Evolutionary conservation across 2,888 invertebrate species (phyloP), one percentile per base, ranked within the genome.

Genomic region (Alviniconcha strummeri): DNA sequence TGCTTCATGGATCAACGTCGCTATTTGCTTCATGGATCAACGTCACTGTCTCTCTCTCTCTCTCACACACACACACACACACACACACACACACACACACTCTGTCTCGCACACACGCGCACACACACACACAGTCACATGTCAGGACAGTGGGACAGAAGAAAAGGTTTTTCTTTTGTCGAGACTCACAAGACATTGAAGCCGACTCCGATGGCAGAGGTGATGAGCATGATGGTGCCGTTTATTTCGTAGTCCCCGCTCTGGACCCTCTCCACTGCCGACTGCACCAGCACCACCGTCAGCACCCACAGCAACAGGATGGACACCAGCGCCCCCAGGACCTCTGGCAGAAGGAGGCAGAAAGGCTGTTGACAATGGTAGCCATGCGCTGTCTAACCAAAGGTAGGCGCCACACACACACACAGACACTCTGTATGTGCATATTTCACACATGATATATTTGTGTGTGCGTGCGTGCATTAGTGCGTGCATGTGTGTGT

Each of bases 251-350:
- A 99, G 88, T 97, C 95, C 88, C 96, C 95, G 89, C 95, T 95
- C 80, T 98, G 96, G 86, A 99, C 96, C 80, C 99, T 95, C 92
- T 97, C 95, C 19, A 98, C 95, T 0, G 99, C 99, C 94, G 99
- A 95, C 94, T 98, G 99, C 13, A 99, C 97, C 81, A 99, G 95
- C 60, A 99, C 96, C 13, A 97, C 99, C 0, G 99, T 99, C 80
- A 99, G 97, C 86, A 99, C 97, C 99, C 99, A 99, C 92, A 99
- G 98, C 93, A 99, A 95, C 4, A 99, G 95, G 4, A 99, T 99
- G 0, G 99, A 99, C 17, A 97, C 97, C 87, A 99, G 94, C 0
- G 99, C 99, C n/a, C 99, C 99, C 87, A 99, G 97, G 7, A 99
- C 99, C 92, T 95, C 95, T 95, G 92, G 36, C 36, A 36, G 1